A percentile compares a stretch with the other conserved stretches of the same genome.
Evolutionary conservation across 2,888 invertebrate genomes (phyloP).

Genomic region (Ichneumoninae sp.): DNA sequence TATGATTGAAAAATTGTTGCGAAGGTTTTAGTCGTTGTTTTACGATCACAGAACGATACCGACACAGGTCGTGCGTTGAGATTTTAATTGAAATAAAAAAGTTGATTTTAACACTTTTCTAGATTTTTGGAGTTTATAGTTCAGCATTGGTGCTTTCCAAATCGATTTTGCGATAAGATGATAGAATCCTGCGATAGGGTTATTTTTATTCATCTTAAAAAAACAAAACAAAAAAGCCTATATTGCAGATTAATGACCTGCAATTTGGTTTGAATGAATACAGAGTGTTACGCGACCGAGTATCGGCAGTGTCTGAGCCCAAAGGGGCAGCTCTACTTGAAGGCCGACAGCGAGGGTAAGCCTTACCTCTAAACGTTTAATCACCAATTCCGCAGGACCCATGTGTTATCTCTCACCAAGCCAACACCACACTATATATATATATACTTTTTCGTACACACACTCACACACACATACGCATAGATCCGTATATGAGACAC

Average conservation of each 20-base stretch:
- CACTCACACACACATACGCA: constrained; percentile 48
- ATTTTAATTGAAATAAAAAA: background rate
- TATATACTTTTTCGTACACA: constrained; percentile 28
- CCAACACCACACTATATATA: constrained; percentile 67
- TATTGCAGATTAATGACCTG: constrained; percentile 68
- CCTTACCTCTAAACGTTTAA: constrained; percentile 81
- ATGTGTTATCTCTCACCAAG: constrained; percentile 71
- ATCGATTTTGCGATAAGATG: background rate
- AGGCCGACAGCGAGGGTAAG: constrained; percentile 94
- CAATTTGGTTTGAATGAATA: constrained; percentile 82
- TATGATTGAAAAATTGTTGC: background rate
- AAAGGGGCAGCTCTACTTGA: constrained; percentile 93
- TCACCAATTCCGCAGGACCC: constrained; percentile 82
- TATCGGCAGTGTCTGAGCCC: constrained; percentile 91
- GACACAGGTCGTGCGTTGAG: background rate
- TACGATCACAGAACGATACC: background rate
- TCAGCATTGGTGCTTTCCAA: background rate
- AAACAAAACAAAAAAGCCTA: constrained; percentile 23
- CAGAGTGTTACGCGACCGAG: constrained; percentile 88
- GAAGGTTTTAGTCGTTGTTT: background rate
- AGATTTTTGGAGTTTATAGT: background rate
- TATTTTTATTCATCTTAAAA: background rate
- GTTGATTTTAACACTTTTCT: background rate
- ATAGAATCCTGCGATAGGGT: background rate
- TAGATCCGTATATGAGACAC: constrained; percentile 31